Conservation (phyloP, 2,113 vertebrate genomes). For the Polypterus bichir region DNA sequence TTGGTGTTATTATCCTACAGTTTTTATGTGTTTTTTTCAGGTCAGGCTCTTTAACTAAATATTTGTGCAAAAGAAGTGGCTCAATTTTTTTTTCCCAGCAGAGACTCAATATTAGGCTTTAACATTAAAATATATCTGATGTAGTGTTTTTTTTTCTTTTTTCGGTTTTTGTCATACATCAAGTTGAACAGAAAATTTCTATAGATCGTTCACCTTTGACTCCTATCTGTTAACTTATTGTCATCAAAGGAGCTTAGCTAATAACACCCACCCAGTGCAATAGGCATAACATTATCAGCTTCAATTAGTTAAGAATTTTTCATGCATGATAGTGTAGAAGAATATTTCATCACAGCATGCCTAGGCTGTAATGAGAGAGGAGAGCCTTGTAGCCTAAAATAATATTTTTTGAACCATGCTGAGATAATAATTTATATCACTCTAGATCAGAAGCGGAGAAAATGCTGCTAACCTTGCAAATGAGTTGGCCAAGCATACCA, state of each 20-base stretch:
- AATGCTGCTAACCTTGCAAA: constrained; percentile 94
- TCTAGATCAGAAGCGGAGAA: constrained; percentile 91
- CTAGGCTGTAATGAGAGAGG: constrained; percentile 27
- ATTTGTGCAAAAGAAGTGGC: too few relatives aligned
- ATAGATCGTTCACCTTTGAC: not conserved
- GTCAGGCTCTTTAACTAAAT: too few relatives aligned
- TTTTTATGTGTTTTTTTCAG: too few relatives aligned
- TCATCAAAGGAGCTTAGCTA: constrained; percentile 20
- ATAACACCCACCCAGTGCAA: constrained; percentile 21
- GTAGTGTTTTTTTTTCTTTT: too few relatives aligned
- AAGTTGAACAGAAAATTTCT: constrained; percentile 6
- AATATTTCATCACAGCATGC: constrained; percentile 49
- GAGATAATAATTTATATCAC: constrained; percentile 52
- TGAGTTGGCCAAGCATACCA: constrained; percentile 89
- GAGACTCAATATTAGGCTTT: too few relatives aligned
- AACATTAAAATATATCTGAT: too few relatives aligned
- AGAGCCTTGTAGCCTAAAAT: constrained; percentile 24
- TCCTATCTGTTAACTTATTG: constrained; percentile 8
- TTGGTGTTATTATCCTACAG: too few relatives aligned
- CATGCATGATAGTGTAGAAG: constrained; percentile 36
- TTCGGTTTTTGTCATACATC: too few relatives aligned
- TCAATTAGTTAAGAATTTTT: constrained; percentile 57
- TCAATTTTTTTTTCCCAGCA: too few relatives aligned
- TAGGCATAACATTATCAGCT: constrained; percentile 46
- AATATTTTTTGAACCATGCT: constrained; percentile 34